Conservation (phyloP, 1,140 invertebrate species). For the Trichoplusia ni region DNA sequence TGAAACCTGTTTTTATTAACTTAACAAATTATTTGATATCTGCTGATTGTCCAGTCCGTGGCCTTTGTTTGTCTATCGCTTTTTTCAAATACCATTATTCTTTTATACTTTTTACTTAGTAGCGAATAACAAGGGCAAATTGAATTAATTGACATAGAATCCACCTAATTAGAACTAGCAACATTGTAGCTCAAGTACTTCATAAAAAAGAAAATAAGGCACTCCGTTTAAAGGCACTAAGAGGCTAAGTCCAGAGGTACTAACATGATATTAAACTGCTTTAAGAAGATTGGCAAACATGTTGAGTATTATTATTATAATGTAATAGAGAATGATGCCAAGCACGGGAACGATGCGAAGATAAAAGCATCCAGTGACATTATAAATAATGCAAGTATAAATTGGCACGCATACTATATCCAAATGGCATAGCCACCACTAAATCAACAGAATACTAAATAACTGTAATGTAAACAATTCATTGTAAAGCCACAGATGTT, state of each 20-base stretch:
- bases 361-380: neutral
- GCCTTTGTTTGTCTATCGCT: too few species aligned
- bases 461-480: conserved; percentile 64
- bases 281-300: conserved; percentile 3
- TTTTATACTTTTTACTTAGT: too few species aligned
- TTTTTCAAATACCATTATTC: too few species aligned
- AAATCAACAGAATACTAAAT: conserved; percentile 63
- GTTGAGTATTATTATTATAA: conserved; percentile 15
- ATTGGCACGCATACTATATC: conserved; percentile 6
- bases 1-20: too few species aligned
- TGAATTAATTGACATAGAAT: too few species aligned
- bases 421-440: conserved; percentile 30
- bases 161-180: too few species aligned
- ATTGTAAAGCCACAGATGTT: conserved; percentile 34
- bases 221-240: too few species aligned
- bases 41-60: too few species aligned
- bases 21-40: too few species aligned
- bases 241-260: conserved; percentile 4
- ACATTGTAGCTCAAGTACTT: too few species aligned
- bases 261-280: conserved; percentile 14
- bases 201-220: too few species aligned
- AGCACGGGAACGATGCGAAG: neutral
- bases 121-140: too few species aligned
- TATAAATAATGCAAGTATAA: conserved; percentile 10
- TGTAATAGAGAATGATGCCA: conserved; percentile 10